Percentiles rank a stretch among this genome's conserved stretches.
phyloP scores from a whole-genome alignment of 2,888 invertebrate genomes.

The Lissocephala sabroskyi region DNA sequence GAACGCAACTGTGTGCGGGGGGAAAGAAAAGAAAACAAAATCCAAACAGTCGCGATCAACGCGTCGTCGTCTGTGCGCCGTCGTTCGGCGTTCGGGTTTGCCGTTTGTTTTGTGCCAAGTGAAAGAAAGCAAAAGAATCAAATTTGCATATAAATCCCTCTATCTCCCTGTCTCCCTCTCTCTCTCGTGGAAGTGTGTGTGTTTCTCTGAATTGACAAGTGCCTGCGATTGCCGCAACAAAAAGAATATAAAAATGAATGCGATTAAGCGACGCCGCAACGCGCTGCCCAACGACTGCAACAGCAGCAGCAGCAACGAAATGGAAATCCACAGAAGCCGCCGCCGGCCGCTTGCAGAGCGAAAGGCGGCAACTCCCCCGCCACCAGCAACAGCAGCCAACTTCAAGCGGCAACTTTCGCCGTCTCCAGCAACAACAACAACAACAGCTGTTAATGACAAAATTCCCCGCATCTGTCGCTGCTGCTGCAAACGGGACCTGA shows the following conservation, averaged over 20 bases:
- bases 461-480: slow-evolving; percentile 46
- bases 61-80: no score
- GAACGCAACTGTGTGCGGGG: no score
- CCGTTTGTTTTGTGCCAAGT: no score
- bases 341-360: slow-evolving; percentile 1
- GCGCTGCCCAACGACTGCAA: not conserved
- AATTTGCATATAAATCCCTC: not conserved
- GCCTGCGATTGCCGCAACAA: not conserved
- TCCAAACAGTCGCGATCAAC: no score
- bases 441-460: slow-evolving; percentile 6
- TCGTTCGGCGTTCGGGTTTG: no score
- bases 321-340: slow-evolving; percentile 2
- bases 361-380: slow-evolving; percentile 1
- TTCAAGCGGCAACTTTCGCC: slow-evolving; percentile 1
- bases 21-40: no score
- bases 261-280: slow-evolving; percentile 23
- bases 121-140: not conserved
- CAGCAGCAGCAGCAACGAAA: slow-evolving; percentile 9
- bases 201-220: not conserved
- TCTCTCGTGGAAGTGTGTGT: no score
- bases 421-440: not conserved
- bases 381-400: slow-evolving; percentile 1
- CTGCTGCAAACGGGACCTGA: slow-evolving; percentile 38
- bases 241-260: slow-evolving; percentile 20
- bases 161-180: not conserved